Percentiles rank a stretch among this genome's conserved stretches.
Evolutionary conservation across 2,797 vertebrate genomes (phyloP).

Genomic region (Halcyon leucocephala): DNA sequence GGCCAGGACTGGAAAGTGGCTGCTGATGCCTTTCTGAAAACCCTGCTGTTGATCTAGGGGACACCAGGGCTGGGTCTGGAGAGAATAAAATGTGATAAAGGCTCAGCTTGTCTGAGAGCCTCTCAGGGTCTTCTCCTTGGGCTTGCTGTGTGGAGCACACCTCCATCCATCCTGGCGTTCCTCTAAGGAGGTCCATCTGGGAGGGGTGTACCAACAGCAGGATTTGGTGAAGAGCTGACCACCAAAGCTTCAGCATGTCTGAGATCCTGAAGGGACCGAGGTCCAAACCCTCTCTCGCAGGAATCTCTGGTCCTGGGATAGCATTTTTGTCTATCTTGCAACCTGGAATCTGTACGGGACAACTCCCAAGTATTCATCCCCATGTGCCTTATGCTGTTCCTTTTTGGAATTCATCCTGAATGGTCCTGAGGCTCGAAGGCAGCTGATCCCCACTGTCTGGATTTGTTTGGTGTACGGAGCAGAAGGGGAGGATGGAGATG

Average conservation of each 20-base stretch:
- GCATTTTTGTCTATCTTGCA: not conserved
- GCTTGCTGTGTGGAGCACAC: not conserved
- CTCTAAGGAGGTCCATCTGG: not conserved
- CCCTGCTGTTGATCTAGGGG: not conserved
- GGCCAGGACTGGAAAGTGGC: not conserved
- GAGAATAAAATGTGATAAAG: not conserved
- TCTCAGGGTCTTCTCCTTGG: not conserved
- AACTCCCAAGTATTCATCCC: not conserved
- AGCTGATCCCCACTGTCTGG: not conserved
- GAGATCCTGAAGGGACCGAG: not conserved
- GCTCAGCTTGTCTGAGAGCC: not conserved
- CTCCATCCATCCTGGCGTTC: not conserved
- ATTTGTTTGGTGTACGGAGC: not conserved
- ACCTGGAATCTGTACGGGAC: not conserved
- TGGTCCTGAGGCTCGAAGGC: not conserved
- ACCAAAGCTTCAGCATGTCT: not conserved
- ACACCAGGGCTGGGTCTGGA: not conserved
- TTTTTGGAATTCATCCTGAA: not conserved
- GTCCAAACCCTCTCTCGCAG: not conserved
- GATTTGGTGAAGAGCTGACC: not conserved
- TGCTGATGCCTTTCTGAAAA: not conserved
- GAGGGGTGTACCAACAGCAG: not conserved
- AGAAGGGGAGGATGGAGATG: conserved; percentile 1
- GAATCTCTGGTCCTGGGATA: not conserved
- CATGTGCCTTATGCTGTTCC: not conserved